These are phyloP conservation scores for Eristalis tenax DNA, from an alignment of 2,888 invertebrate genomes.

Conservation along the genomic window DNA sequence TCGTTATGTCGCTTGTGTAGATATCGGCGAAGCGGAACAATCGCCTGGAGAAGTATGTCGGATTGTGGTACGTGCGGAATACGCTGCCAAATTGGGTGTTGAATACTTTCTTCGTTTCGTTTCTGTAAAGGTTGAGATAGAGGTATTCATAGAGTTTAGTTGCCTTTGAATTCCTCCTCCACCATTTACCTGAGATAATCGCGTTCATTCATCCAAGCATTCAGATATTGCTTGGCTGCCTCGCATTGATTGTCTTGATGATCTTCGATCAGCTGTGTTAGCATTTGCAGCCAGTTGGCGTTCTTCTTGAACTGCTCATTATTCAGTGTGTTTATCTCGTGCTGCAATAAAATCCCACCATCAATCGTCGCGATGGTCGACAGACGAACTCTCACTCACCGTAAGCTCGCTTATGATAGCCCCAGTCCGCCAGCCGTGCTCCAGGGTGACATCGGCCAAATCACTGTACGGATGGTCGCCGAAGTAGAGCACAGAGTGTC, in stretches of 20 bases:
- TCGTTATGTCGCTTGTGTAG: constrained; percentile 96
- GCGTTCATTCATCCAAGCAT: constrained; percentile 91
- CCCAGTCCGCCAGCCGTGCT: constrained; percentile 98
- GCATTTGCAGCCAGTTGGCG: constrained; percentile 95
- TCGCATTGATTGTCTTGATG: constrained; percentile 90
- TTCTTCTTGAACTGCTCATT: constrained; percentile 90
- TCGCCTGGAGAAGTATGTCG: constrained; percentile 97
- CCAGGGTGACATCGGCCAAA: constrained; percentile 96
- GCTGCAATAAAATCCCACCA: constrained; percentile 83
- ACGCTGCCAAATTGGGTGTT: constrained; percentile 98
- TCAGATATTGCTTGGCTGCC: constrained; percentile 85
- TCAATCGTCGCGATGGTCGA: not conserved
- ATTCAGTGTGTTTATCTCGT: constrained; percentile 95
- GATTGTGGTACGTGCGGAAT: constrained; percentile 98
- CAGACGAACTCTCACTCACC: constrained; percentile 82
- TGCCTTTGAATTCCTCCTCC: not conserved
- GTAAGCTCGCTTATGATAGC: constrained; percentile 97
- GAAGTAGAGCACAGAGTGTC: constrained; percentile 96
- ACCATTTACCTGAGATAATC: constrained; percentile 86
- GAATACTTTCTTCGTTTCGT: constrained; percentile 94
- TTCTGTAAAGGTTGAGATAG: constrained; percentile 82
- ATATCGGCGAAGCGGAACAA: constrained; percentile 97
- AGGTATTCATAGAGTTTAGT: not conserved
- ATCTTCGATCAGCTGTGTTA: constrained; percentile 94
- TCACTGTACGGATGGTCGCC: constrained; percentile 99